Percentiles rank a stretch among this genome's conserved stretches.
Conservation (phyloP, 2,888 invertebrate species). For the Ectobius pallidus region DNA sequence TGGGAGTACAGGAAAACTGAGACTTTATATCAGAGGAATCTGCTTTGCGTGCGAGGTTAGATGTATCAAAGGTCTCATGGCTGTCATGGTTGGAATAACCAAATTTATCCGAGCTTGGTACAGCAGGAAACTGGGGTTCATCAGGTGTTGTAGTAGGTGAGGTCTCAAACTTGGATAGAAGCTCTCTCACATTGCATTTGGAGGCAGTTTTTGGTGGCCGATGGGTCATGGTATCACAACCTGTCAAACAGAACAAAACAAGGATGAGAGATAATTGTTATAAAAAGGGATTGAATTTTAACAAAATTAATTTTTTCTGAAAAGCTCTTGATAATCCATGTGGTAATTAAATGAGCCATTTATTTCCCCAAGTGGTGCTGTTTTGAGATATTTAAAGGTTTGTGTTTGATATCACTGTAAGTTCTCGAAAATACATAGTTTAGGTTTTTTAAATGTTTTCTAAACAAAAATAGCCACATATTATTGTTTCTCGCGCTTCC, state of each 20-base stretch:
- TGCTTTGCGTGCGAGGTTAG: not conserved
- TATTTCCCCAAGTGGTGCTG: too few species aligned
- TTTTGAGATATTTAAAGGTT: too few species aligned
- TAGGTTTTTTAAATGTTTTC: too few species aligned
- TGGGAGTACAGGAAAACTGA: not conserved
- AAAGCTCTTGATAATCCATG: not conserved
- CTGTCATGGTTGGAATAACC: constrained; percentile 10
- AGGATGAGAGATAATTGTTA: not conserved
- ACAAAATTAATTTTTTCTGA: not conserved
- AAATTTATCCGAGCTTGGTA: constrained; percentile 38
- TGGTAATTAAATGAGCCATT: too few species aligned
- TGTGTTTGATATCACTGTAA: too few species aligned
- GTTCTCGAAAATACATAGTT: too few species aligned
- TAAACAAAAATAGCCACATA: too few species aligned
- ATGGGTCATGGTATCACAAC: not conserved
- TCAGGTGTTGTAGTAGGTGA: constrained; percentile 58
- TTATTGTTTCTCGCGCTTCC: too few species aligned
- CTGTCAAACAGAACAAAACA: too few species aligned
- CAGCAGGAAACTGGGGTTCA: constrained; percentile 54
- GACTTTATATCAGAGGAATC: not conserved
- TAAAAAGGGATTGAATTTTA: not conserved
- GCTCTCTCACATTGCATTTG: constrained; percentile 64
- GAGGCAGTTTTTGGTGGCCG: constrained; percentile 48
- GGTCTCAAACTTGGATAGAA: constrained; percentile 67
- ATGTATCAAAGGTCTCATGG: not conserved